Evolutionary conservation across 2,113 vertebrate genomes (phyloP).

Genomic region (Lethenteron reissneri): DNA sequence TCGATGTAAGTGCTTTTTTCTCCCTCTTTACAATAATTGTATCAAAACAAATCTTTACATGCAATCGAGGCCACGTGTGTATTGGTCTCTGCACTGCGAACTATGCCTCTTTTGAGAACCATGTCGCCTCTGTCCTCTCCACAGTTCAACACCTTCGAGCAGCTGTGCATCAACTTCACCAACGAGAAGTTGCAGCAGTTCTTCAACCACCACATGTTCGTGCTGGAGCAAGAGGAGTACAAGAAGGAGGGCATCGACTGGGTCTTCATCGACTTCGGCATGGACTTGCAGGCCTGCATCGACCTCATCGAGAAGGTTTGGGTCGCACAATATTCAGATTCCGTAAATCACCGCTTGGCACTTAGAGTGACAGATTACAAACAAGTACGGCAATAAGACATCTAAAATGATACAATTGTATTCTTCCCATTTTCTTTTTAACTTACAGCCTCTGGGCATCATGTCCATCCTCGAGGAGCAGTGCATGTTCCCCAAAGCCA

Average conservation of each 20-base stretch:
- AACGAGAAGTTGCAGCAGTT: conserved; percentile 22
- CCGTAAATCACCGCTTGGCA: background rate
- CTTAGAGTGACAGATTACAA: background rate
- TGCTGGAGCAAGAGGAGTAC: conserved; percentile 41
- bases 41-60: background rate
- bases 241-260: conserved; percentile 15
- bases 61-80: background rate
- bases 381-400: background rate
- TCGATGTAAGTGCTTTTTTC: background rate
- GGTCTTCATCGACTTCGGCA: conserved; percentile 25
- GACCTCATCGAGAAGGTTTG: conserved; percentile 44
- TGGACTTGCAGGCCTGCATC: conserved; percentile 42
- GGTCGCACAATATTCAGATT: background rate
- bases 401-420: background rate
- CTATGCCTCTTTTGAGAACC: background rate
- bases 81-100: background rate
- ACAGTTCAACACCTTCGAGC: too few relatives aligned
- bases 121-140: background rate
- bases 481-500: conserved; percentile 6
- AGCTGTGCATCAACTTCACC: too few relatives aligned
- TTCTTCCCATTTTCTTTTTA: background rate
- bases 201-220: conserved; percentile 26
- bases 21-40: too few relatives aligned
- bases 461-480: conserved; percentile 5
- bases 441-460: background rate